Evolutionary conservation across 1,140 invertebrate species (phyloP).

Genomic region (Eciton burchellii): DNA sequence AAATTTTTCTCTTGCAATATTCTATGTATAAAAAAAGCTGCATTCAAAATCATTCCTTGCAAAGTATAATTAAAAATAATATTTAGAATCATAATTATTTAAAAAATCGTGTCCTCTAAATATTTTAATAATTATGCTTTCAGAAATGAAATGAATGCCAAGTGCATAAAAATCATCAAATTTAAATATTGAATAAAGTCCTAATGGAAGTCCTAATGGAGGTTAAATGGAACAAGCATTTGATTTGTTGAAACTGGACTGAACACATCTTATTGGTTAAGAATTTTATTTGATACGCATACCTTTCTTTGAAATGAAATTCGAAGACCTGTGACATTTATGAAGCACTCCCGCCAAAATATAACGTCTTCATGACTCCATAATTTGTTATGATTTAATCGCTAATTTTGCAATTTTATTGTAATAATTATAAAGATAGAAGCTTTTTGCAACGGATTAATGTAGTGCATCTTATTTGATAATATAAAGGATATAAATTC

Average conservation of each 20-base stretch:
- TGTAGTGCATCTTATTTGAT: neutral
- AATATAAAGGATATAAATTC: neutral
- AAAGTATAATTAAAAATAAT: too few species aligned
- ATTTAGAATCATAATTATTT: too few species aligned
- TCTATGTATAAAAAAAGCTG: too few species aligned
- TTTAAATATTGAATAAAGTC: neutral
- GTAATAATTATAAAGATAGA: neutral
- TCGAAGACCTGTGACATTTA: conserved; percentile 11
- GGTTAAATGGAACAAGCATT: neutral
- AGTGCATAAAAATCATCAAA: conserved; percentile 6
- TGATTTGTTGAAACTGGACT: conserved; percentile 12
- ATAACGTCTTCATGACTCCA: neutral
- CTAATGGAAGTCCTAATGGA: neutral
- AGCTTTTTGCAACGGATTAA: neutral
- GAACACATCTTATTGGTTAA: neutral
- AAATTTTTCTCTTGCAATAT: too few species aligned
- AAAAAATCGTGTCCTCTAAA: too few species aligned
- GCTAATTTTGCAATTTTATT: neutral
- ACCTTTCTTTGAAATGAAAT: neutral
- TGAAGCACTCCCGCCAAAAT: conserved; percentile 46
- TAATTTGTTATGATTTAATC: neutral
- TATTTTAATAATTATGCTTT: too few species aligned
- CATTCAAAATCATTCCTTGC: too few species aligned
- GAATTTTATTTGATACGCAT: neutral
- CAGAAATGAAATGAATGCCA: too few species aligned